Evolutionary conservation across 2,888 invertebrate species (phyloP).

Genomic region (Cataglyphis cursor): DNA sequence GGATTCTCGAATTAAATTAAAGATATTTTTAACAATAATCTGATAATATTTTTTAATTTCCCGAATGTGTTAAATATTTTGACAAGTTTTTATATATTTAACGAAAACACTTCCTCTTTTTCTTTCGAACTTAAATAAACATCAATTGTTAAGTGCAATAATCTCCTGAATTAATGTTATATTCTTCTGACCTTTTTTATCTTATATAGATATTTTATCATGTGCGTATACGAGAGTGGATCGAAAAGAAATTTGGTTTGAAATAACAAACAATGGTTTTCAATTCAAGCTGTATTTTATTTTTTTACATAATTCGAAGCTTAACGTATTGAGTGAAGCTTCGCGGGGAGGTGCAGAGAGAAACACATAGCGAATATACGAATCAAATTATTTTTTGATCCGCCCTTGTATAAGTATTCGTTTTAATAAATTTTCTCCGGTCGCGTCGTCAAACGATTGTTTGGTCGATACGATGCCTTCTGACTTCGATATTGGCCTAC

Average conservation of each 20-base stretch:
- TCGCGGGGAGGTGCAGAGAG: too few species aligned
- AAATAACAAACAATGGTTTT: too few species aligned
- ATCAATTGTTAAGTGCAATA: background rate
- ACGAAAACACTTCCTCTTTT: background rate
- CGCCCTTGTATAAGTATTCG: background rate
- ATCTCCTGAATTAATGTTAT: background rate
- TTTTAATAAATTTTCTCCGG: conserved; percentile 19
- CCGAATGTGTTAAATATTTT: background rate
- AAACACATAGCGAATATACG: too few species aligned
- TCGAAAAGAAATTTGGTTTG: too few species aligned
- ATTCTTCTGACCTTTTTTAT: background rate
- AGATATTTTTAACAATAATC: background rate
- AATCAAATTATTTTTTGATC: too few species aligned
- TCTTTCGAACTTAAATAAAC: background rate
- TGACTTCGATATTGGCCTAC: conserved; percentile 73
- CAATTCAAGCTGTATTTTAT: too few species aligned
- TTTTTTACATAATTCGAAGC: too few species aligned
- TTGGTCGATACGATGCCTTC: conserved; percentile 53
- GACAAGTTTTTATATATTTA: background rate
- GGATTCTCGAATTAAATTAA: background rate
- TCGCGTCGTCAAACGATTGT: conserved; percentile 40
- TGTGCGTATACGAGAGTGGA: too few species aligned
- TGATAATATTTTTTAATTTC: conserved; percentile 7
- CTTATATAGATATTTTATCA: background rate
- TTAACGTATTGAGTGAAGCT: too few species aligned